Evolutionary conservation across 2,113 vertebrate genomes (phyloP).

Genomic region (Gasterosteus nipponicus): DNA sequence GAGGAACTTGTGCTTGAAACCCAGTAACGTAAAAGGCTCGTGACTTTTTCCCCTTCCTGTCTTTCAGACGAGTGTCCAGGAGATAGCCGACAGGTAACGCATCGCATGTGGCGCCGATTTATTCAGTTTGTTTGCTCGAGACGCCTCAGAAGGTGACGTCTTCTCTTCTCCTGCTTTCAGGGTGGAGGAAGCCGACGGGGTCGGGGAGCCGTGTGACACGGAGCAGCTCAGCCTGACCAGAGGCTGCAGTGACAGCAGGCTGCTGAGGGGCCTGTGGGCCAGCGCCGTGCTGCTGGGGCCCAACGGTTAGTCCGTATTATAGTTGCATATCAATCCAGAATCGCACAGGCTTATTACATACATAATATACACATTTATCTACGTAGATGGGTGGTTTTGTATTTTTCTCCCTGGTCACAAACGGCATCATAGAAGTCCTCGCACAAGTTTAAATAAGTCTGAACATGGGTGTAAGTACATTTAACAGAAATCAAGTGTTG

Average conservation of each 20-base stretch:
- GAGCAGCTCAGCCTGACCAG: conserved; percentile 88
- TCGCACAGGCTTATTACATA: background rate
- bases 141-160: background rate
- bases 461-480: background rate
- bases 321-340: background rate
- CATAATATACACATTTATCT: conserved; percentile 1
- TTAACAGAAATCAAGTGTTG: background rate
- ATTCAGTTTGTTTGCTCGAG: background rate
- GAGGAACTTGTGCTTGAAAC: conserved; percentile 7
- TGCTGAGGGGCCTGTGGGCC: conserved; percentile 90
- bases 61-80: conserved; percentile 75
- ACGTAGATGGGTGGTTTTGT: background rate
- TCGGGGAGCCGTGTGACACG: conserved; percentile 89
- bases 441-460: background rate
- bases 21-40: background rate
- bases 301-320: conserved; percentile 80
- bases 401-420: background rate
- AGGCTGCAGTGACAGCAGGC: conserved; percentile 85
- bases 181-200: conserved; percentile 90
- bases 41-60: conserved; percentile 19
- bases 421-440: background rate
- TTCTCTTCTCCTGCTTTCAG: conserved; percentile 70
- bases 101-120: background rate
- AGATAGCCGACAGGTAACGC: conserved; percentile 80
- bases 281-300: conserved; percentile 84